Conservation (phyloP, 2,797 vertebrate species). For the Spheniscus humboldti region DNA sequence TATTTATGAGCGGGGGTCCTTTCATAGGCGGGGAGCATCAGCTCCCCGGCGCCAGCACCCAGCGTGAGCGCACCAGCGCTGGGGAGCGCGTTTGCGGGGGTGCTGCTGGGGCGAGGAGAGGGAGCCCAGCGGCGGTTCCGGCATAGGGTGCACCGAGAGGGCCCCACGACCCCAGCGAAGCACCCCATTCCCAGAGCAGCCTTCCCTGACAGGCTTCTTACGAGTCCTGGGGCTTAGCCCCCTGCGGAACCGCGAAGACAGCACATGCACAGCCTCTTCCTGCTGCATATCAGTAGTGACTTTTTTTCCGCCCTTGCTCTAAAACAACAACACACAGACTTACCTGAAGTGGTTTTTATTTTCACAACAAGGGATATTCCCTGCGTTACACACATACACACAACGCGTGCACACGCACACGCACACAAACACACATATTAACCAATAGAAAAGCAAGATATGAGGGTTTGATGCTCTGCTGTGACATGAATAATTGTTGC, state of each 20-base stretch:
- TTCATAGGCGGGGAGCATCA: background rate
- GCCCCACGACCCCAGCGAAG: no score
- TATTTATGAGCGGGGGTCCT: background rate
- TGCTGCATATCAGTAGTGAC: background rate
- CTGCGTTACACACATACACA: background rate
- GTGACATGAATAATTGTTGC: conserved; percentile 70
- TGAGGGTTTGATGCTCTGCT: conserved; percentile 59
- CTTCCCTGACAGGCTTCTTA: background rate
- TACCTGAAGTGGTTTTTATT: conserved; percentile 65
- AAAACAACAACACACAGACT: conserved; percentile 13
- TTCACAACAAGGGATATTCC: conserved; percentile 55
- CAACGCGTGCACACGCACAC: background rate
- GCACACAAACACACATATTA: background rate
- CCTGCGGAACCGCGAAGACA: background rate
- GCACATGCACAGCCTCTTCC: background rate
- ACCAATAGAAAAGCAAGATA: conserved; percentile 29
- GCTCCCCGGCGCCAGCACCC: background rate
- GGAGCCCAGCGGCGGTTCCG: background rate
- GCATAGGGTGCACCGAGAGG: background rate
- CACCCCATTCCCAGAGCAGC: background rate
- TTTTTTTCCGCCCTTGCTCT: background rate
- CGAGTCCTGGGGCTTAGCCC: background rate
- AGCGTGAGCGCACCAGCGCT: accelerated
- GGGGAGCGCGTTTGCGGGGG: background rate
- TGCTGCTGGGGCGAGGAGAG: background rate